A percentile compares a stretch with the other conserved stretches of the same genome.
Evolutionary conservation across 30 jellyfish, hydroid and myxozoan genomes (phyloP).

Genomic region (Cassiopea andromeda): DNA sequence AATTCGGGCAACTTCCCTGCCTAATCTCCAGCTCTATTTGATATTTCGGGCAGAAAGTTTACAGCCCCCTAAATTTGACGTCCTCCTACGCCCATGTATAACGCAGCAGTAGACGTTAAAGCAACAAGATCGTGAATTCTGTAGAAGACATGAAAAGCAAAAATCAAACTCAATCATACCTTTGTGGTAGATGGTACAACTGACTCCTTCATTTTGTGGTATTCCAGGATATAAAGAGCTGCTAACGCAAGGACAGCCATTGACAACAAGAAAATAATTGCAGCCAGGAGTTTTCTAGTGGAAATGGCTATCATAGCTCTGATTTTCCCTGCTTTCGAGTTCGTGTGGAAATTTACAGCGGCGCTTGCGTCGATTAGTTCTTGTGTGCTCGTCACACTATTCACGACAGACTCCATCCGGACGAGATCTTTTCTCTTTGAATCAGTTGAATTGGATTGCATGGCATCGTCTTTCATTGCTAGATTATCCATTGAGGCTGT

Average conservation of each 20-base stretch:
- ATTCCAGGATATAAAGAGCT: conserved; percentile 24
- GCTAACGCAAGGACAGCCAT: conserved; percentile 34
- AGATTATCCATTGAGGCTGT: conserved; percentile 53
- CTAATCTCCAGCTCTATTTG: no score
- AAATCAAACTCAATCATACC: neutral
- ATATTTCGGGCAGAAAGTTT: no score
- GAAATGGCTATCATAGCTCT: conserved; percentile 16
- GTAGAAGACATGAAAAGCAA: no score
- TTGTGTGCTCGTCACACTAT: conserved; percentile 57
- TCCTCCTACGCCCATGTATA: no score
- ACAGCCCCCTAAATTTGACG: no score
- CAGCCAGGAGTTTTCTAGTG: conserved; percentile 12
- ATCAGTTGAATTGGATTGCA: conserved; percentile 37
- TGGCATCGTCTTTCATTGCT: conserved; percentile 29
- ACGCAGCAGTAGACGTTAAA: no score
- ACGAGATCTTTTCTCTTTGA: conserved; percentile 21
- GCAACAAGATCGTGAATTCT: no score
- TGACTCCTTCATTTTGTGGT: neutral
- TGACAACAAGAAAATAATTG: conserved; percentile 14
- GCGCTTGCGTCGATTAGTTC: conserved; percentile 34
- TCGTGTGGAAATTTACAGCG: neutral
- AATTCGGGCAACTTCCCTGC: no score
- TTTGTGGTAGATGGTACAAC: neutral
- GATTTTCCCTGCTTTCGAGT: conserved; percentile 17
- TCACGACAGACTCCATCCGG: conserved; percentile 48